These are phyloP conservation scores for Olivierus martensii DNA, from an alignment of 1,140 invertebrate genomes.

Conservation along the genomic window DNA sequence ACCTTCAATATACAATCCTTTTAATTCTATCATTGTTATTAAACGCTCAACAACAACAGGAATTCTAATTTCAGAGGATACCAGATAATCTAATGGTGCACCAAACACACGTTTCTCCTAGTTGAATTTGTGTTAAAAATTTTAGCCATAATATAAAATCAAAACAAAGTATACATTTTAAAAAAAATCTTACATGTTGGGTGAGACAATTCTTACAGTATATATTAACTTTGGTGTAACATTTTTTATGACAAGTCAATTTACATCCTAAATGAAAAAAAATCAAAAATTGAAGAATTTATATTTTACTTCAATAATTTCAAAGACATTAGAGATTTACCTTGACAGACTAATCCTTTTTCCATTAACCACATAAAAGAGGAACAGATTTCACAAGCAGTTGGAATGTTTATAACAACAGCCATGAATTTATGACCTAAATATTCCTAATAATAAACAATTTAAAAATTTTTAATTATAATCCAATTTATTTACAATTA, in stretches of 20 bases:
- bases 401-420: slow-evolving; percentile 89
- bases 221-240: slow-evolving; percentile 50
- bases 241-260: slow-evolving; percentile 88
- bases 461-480: no score
- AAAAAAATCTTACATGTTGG: slow-evolving; percentile 14
- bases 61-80: slow-evolving; percentile 46
- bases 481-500: no score
- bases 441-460: background rate
- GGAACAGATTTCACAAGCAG: slow-evolving; percentile 87
- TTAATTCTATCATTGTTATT: slow-evolving; percentile 78
- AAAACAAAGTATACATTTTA: no score
- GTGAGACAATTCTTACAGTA: slow-evolving; percentile 33
- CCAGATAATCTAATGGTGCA: slow-evolving; percentile 49
- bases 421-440: slow-evolving; percentile 72
- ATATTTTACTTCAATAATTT: slow-evolving; percentile 1
- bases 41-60: slow-evolving; percentile 73
- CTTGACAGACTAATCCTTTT: slow-evolving; percentile 65
- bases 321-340: slow-evolving; percentile 33
- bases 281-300: slow-evolving; percentile 5
- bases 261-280: slow-evolving; percentile 61
- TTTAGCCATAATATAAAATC: no score
- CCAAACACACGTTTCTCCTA: slow-evolving; percentile 51
- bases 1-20: slow-evolving; percentile 80
- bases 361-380: slow-evolving; percentile 92
- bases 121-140: no score